These are phyloP conservation scores for Muraenolepis orangiensis DNA, from an alignment of 2,797 vertebrate genomes.

Conservation along the genomic window DNA sequence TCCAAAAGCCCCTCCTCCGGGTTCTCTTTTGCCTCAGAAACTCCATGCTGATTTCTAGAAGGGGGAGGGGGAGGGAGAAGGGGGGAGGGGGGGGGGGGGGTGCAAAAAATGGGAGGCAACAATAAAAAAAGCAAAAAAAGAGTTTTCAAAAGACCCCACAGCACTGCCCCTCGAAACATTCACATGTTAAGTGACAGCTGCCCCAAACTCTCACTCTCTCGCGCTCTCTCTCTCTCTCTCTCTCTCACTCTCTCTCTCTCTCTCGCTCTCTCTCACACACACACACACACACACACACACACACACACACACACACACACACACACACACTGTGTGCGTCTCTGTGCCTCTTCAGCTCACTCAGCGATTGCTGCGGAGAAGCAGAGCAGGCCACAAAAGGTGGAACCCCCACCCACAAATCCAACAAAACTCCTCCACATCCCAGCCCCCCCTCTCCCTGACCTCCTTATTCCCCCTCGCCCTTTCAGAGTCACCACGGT, in stretches of 20 bases:
- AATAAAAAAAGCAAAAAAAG: conserved; percentile 51
- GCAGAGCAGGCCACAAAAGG: conserved; percentile 73
- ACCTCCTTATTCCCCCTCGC: conserved; percentile 32
- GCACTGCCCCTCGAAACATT: conserved; percentile 74
- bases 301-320: not conserved
- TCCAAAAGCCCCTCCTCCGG: conserved; percentile 66
- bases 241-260: too few species aligned
- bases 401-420: conserved; percentile 67
- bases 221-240: too few species aligned
- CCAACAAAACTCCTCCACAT: conserved; percentile 58
- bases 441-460: conserved; percentile 54
- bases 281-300: not conserved
- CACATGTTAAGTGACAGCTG: conserved; percentile 87
- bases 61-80: conserved; percentile 64
- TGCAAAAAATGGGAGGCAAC: conserved; percentile 12
- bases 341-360: conserved; percentile 2
- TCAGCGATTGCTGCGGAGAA: conserved; percentile 43
- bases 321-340: not conserved
- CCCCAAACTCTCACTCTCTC: conserved; percentile 57
- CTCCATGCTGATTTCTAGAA: conserved; percentile 71
- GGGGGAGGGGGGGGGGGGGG: conserved; percentile 33
- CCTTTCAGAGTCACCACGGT: conserved; percentile 67
- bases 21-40: conserved; percentile 70
- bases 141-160: conserved; percentile 74
- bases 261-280: not conserved